Percentiles rank a stretch among this genome's conserved stretches.
These are phyloP conservation scores for Cariama cristata DNA, from an alignment of 2,113 vertebrate species.

Conservation along the genomic window DNA sequence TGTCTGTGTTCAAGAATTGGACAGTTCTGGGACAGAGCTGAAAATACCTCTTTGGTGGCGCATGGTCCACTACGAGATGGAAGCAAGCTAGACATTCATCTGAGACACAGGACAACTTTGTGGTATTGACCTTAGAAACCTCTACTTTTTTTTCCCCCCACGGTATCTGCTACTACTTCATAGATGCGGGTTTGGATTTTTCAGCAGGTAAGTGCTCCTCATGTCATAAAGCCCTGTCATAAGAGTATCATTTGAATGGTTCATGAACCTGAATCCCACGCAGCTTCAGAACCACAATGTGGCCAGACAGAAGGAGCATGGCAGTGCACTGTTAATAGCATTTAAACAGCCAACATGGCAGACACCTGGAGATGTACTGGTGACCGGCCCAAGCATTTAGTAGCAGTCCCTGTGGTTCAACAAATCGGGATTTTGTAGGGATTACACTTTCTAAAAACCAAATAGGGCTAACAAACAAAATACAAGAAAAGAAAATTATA, in stretches of 20 bases:
- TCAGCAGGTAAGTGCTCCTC: not conserved
- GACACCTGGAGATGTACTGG: not conserved
- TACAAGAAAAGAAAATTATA: not conserved
- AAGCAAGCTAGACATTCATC: not conserved
- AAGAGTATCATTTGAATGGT: not conserved
- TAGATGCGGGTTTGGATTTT: not conserved
- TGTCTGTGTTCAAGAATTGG: rapidly evolving
- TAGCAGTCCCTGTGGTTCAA: not conserved
- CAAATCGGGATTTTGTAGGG: not conserved
- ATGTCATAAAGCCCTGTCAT: not conserved
- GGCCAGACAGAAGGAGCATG: not conserved
- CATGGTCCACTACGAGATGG: rapidly evolving
- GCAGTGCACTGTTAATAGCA: not conserved
- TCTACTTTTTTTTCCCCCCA: too few relatives aligned
- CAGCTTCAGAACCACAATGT: not conserved
- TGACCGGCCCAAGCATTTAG: not conserved
- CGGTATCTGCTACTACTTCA: not conserved
- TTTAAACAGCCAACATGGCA: not conserved
- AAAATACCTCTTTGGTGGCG: not conserved
- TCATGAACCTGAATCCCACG: not conserved
- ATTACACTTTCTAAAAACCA: not conserved
- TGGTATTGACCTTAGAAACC: not conserved
- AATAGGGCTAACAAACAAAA: not conserved
- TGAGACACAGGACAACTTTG: not conserved
- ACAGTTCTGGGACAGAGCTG: not conserved